Base-by-base conservation (phyloP, 2,113 vertebrate genomes). In the Ancistrus triradiatus region DNA sequence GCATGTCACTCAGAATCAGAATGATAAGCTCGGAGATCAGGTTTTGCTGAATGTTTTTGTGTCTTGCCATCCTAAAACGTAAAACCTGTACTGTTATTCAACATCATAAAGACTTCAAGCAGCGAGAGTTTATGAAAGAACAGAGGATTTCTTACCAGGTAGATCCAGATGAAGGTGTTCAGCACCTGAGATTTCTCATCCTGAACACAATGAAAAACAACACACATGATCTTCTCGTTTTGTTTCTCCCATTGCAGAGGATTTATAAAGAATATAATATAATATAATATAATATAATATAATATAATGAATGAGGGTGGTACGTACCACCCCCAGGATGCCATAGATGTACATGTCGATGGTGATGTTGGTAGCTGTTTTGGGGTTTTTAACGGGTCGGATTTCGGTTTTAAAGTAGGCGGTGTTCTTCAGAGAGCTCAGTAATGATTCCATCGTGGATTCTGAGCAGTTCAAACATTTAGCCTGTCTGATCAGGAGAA, bases 261-360 rank as follows among this genome's bases (percentile, higher is more conserved):
- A n/a, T n/a, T n/a, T n/a, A n/a, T n/a, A n/a, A n/a, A n/a, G n/a
- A n/a, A 31, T 31, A 31, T 7, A 31, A 7, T 31, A 31, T 31
- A 31, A 31, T 7, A 3, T 3, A 4, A 4, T 31, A 31, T 31
- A 31, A 3, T 31, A 4, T 4, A 31, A 31, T 31, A 31, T 31
- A 7, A 31, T 31, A 31, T 31, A 31, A 31, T 4, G 3, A 31
- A 24, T 38, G 13, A 50, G 40, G 4, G 3, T 44, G 17, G 15
- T 49, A 82, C 85, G 13, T 76, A 89, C 87, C 83, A 89, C 87
- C 66, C 80, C 87, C 2, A 88, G 65, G 19, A 88, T 85, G 6
- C 78, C 83, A 17, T 84, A 86, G 53, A 89, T 14, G 21, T 50
- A 77, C 62, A 88, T 83, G 59, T 0, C 35, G 0, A 43, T 31